Evolutionary conservation across 2,113 vertebrate genomes (phyloP).

Genomic region (Phrynocephalus versicolor): DNA sequence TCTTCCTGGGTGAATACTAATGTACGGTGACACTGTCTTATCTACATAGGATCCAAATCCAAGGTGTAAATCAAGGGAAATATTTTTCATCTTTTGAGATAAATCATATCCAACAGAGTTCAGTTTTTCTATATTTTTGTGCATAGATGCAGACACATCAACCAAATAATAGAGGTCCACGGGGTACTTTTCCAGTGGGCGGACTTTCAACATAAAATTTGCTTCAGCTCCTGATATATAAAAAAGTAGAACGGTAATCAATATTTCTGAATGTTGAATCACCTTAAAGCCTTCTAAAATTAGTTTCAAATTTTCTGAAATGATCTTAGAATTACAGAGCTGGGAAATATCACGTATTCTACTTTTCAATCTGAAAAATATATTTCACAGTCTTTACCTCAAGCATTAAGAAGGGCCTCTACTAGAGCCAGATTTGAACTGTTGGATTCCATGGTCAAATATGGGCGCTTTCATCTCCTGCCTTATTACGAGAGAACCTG

Average conservation of each 20-base stretch:
- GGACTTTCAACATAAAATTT: slow-evolving; percentile 86
- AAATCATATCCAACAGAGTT: slow-evolving; percentile 90
- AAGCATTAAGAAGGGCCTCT: too few species aligned
- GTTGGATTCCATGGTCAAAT: too few species aligned
- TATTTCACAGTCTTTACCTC: too few species aligned
- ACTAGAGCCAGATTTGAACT: too few species aligned
- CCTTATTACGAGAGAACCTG: too few species aligned
- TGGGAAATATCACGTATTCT: too few species aligned
- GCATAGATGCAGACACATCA: slow-evolving; percentile 97
- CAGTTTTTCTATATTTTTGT: slow-evolving; percentile 91
- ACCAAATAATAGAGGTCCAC: slow-evolving; percentile 98
- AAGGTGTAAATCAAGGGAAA: slow-evolving; percentile 90
- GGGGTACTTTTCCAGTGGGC: slow-evolving; percentile 89
- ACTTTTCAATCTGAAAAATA: too few species aligned
- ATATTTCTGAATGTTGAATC: slow-evolving; percentile 29
- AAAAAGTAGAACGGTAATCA: slow-evolving; percentile 48
- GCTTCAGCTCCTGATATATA: slow-evolving; percentile 81
- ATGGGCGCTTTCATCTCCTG: too few species aligned
- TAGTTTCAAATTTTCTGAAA: too few species aligned
- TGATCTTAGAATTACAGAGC: too few species aligned
- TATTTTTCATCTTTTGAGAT: slow-evolving; percentile 88
- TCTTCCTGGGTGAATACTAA: slow-evolving; percentile 93
- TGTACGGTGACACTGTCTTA: slow-evolving; percentile 96
- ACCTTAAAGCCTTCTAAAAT: slow-evolving; percentile 13
- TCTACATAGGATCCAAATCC: slow-evolving; percentile 98